Evolutionary conservation across 2,113 vertebrate species (phyloP), one percentile per base, ranked within the genome.

Genomic region (Clarias batrachus): DNA sequence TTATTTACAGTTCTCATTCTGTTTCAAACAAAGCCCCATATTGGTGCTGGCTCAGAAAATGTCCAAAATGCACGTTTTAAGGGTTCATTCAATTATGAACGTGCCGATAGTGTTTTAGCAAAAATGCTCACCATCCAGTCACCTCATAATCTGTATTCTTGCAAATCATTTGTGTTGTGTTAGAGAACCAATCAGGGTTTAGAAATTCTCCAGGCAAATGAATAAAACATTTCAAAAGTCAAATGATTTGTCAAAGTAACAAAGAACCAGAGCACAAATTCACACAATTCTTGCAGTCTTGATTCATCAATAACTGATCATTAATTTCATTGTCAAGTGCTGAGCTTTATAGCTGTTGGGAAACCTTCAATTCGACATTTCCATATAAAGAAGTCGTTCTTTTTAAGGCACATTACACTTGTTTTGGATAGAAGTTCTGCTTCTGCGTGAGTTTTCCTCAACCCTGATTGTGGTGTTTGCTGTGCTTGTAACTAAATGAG

Each of bases 81-180:
- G 65, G 66, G n/a, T 54, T n/a, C n/a, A 27, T 68, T 30, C 23
- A 23, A 7, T 33, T 56, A 68, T 21, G 11, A 56, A 33, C 19
- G 8, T 52, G n/a, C 37, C 56, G 21, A 17, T 14, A 76, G 37
- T 8, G 14, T 52, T n/a, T 14, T 25, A 16, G 23, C 6, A 66
- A 41, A 33, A 77, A 9, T 30, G 19, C 3, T 27, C 71, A 81
- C 84, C 76, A 84, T 88, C 84, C 68, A 84, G 10, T 81, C 74
- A 59, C 68, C 66, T 86, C 81, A 59, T 81, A 48, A 30, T 77
- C 76, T 85, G 77, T 87, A 59, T 89, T 82, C 59, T 81, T 48
- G 59, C 68, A 23, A n/a, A 63, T 60, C 57, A 79, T 81, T 80
- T 76, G 60, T 83, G 30, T 60, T 70, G 54, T 87, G 48, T 70